A percentile compares a stretch with the other conserved stretches of the same genome.
These are phyloP conservation scores for Harpalus rubripes DNA, from an alignment of 2,888 invertebrate species.

Conservation along the genomic window DNA sequence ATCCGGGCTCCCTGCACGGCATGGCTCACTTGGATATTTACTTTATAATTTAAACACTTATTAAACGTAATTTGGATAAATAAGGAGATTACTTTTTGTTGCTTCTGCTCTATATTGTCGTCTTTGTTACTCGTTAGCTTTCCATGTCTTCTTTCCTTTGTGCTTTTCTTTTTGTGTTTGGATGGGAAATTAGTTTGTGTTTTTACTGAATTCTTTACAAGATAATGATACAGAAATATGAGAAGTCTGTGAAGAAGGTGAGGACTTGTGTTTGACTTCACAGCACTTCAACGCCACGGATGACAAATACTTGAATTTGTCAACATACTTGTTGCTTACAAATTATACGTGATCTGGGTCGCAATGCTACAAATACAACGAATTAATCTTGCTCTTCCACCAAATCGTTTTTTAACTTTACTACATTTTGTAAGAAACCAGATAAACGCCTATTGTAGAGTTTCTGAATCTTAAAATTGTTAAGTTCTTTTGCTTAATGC, in stretches of 20 bases:
- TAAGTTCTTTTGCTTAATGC: too few relatives aligned
- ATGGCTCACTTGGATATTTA: conserved; percentile 71
- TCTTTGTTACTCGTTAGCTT: conserved; percentile 61
- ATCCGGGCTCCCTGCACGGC: conserved; percentile 45
- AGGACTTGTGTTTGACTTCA: conserved; percentile 32
- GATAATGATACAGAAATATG: conserved; percentile 54
- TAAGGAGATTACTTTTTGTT: conserved; percentile 69
- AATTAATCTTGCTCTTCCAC: conserved; percentile 1
- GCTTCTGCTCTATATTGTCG: conserved; percentile 48
- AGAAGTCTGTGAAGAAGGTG: conserved; percentile 47
- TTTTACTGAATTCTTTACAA: conserved; percentile 53
- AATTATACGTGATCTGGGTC: conserved; percentile 41
- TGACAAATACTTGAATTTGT: conserved; percentile 47
- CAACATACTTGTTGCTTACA: conserved; percentile 40
- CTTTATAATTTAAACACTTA: conserved; percentile 72
- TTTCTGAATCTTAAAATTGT: too few relatives aligned
- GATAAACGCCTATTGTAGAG: too few relatives aligned
- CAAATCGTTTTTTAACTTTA: background rate
- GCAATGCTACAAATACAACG: background rate
- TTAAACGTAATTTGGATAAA: conserved; percentile 72
- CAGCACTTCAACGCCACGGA: conserved; percentile 14
- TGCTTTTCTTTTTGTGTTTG: conserved; percentile 42
- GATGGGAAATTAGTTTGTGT: conserved; percentile 59
- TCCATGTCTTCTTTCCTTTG: conserved; percentile 32
- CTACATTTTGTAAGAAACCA: background rate